Conservation (phyloP, 2,888 invertebrate species). For the Catocala sponsa region DNA sequence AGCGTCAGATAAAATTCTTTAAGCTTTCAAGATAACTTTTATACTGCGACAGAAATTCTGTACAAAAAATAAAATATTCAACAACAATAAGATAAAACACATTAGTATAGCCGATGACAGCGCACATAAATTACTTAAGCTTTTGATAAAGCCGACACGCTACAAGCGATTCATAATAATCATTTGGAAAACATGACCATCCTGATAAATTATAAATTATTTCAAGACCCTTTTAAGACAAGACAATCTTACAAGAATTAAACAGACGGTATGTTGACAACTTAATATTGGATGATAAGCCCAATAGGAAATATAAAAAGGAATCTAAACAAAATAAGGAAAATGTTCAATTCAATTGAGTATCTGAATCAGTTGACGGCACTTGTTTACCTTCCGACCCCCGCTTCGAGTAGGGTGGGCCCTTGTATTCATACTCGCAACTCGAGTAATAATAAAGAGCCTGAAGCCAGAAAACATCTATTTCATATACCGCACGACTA, state of each 20-base stretch:
- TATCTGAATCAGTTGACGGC: constrained; percentile 77
- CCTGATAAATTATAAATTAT: constrained; percentile 49
- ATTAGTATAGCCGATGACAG: constrained; percentile 65
- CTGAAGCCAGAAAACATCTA: constrained; percentile 87
- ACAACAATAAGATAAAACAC: constrained; percentile 66
- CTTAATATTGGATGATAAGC: constrained; percentile 34
- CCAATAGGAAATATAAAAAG: constrained; percentile 54
- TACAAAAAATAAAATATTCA: constrained; percentile 44
- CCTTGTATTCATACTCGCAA: constrained; percentile 73
- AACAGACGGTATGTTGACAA: constrained; percentile 22
- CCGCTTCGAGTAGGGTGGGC: constrained; percentile 61
- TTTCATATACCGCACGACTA: constrained; percentile 80
- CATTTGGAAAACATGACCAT: constrained; percentile 64
- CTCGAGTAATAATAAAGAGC: constrained; percentile 87
- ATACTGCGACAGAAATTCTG: constrained; percentile 30
- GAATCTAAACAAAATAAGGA: constrained; percentile 65
- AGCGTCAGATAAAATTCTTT: constrained; percentile 33
- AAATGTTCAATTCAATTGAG: constrained; percentile 74
- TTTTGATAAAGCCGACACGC: constrained; percentile 73
- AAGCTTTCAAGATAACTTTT: constrained; percentile 35
- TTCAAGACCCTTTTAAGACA: constrained; percentile 36
- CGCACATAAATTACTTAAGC: constrained; percentile 72
- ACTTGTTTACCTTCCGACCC: constrained; percentile 84
- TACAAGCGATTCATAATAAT: constrained; percentile 68
- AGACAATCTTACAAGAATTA: constrained; percentile 31